A percentile compares a stretch with the other conserved stretches of the same genome.
These are phyloP conservation scores for Sicus ferrugineus DNA, from an alignment of 2,888 invertebrate species.

Conservation along the genomic window DNA sequence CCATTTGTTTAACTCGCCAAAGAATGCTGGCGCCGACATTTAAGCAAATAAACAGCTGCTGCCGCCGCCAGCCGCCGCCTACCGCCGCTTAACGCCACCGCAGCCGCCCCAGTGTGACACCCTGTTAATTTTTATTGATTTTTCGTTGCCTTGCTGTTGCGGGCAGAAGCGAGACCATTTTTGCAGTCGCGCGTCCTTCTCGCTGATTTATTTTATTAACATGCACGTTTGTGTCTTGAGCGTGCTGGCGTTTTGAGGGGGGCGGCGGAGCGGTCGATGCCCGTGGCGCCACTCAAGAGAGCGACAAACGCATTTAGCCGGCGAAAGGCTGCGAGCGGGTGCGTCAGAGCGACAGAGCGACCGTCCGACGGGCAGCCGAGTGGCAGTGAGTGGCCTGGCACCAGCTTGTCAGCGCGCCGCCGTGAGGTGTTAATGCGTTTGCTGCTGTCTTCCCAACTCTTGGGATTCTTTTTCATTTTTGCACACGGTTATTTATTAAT, in stretches of 20 bases:
- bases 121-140: constrained; percentile 35
- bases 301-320: neutral
- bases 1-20: constrained; percentile 62
- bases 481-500: neutral
- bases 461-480: no score
- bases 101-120: neutral
- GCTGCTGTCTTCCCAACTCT: neutral
- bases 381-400: neutral
- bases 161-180: constrained; percentile 25
- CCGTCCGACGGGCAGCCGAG: neutral
- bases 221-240: neutral
- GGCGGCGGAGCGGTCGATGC: neutral
- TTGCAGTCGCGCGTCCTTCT: constrained; percentile 12
- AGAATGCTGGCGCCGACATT: constrained; percentile 67
- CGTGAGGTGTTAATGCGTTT: neutral
- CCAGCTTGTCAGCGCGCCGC: no score
- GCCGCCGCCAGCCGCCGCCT: constrained; percentile 45
- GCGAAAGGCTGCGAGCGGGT: neutral
- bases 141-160: constrained; percentile 8
- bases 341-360: neutral
- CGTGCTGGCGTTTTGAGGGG: no score
- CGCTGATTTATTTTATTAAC: constrained; percentile 25
- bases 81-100: constrained; percentile 14
- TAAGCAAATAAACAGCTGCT: constrained; percentile 63
- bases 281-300: constrained; percentile 1